Evolutionary conservation across 2,888 invertebrate species (phyloP).

Genomic region (Ornithoptera alexandrae): DNA sequence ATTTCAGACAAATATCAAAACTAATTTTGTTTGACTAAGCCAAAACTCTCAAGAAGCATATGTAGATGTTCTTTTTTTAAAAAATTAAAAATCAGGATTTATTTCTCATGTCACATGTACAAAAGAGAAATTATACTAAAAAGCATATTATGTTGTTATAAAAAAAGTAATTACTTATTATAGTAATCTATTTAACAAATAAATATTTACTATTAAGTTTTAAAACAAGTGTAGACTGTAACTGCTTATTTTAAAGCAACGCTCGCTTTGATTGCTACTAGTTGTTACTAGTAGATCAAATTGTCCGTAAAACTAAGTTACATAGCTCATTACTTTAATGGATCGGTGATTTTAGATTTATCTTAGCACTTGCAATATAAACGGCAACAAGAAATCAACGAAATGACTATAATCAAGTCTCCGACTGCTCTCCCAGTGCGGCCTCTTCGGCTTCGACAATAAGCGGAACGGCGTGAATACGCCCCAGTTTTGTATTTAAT

Average conservation of each 20-base stretch:
- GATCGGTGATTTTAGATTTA: background rate
- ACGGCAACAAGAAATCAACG: slow-evolving; percentile 10
- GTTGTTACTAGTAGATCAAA: background rate
- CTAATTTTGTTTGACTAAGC: no score
- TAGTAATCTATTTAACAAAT: no score
- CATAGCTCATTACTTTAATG: slow-evolving; percentile 12
- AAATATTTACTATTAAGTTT: no score
- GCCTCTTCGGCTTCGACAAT: slow-evolving; percentile 4
- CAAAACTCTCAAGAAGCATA: no score
- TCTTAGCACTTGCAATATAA: slow-evolving; percentile 6
- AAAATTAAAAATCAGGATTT: background rate
- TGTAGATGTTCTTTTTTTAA: background rate
- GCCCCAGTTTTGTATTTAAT: slow-evolving; percentile 20
- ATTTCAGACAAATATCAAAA: no score
- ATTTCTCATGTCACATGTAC: background rate
- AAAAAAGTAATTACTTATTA: no score
- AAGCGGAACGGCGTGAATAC: slow-evolving; percentile 18
- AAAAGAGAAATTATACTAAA: no score
- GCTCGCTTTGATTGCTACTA: background rate
- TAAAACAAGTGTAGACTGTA: no score
- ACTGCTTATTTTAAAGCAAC: background rate
- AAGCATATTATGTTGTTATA: no score
- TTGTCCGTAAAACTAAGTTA: slow-evolving; percentile 9
- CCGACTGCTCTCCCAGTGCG: slow-evolving; percentile 7
- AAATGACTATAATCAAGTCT: slow-evolving; percentile 17